phyloP scores from a whole-genome alignment of 1,140 invertebrate genomes.

The Nebria ingens region DNA sequence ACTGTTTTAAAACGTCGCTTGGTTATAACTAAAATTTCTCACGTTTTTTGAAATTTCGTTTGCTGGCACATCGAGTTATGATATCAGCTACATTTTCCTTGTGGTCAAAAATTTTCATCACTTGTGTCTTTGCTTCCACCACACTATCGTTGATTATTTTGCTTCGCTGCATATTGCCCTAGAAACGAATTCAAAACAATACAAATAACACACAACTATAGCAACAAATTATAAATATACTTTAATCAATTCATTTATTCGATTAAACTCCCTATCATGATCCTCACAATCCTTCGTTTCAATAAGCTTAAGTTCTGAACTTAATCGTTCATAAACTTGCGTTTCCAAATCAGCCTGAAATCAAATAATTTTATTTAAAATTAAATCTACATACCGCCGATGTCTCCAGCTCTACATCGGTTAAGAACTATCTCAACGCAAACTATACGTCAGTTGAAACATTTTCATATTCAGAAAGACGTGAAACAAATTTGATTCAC shows the following conservation, averaged over 20 bases:
- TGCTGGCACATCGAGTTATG: constrained; percentile 78
- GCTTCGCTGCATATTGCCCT: constrained; percentile 91
- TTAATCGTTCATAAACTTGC: constrained; percentile 52
- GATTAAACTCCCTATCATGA: constrained; percentile 56
- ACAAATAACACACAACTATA: constrained; percentile 19
- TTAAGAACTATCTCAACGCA: too few species aligned
- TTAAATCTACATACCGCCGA: too few species aligned
- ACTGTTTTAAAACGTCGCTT: too few species aligned
- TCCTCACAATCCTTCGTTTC: constrained; percentile 50
- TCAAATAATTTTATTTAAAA: constrained; percentile 8
- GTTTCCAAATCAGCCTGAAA: constrained; percentile 44
- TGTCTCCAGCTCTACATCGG: too few species aligned
- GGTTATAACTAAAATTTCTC: constrained; percentile 46
- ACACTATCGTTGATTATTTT: constrained; percentile 88
- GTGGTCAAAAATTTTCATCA: constrained; percentile 86
- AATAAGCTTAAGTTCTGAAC: constrained; percentile 49
- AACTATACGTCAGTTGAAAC: too few species aligned
- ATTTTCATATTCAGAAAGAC: constrained; percentile 3
- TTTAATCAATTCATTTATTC: constrained; percentile 67
- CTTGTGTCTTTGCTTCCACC: constrained; percentile 72
- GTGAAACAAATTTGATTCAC: neutral
- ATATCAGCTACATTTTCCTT: constrained; percentile 80
- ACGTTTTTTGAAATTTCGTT: constrained; percentile 82
- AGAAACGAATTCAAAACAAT: too few species aligned
- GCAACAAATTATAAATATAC: constrained; percentile 31